Conservation (phyloP, 2,797 vertebrate species). For the Toxotes lorentzi region DNA sequence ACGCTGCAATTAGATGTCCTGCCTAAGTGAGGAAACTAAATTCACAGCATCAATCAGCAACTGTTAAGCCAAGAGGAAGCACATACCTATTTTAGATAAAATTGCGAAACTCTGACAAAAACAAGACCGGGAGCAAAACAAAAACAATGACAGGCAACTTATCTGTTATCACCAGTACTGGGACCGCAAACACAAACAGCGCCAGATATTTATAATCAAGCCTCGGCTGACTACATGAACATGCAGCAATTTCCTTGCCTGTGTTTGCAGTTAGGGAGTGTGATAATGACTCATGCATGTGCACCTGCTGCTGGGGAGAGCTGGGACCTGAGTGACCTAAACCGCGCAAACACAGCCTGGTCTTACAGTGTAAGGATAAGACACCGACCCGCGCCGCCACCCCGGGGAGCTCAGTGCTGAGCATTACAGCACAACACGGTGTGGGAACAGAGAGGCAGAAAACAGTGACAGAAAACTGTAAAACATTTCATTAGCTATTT, state of each 20-base stretch:
- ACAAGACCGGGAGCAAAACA: conserved; percentile 30
- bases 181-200: conserved; percentile 35
- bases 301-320: conserved; percentile 60
- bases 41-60: conserved; percentile 42
- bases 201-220: conserved; percentile 39
- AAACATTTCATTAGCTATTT: conserved; percentile 53
- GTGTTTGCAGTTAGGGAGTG: conserved; percentile 18
- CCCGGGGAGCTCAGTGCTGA: not conserved
- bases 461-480: conserved; percentile 17
- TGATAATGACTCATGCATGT: conserved; percentile 52
- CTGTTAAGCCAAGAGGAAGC: conserved; percentile 42
- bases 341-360: conserved; percentile 27
- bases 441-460: conserved; percentile 5
- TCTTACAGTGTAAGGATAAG: conserved; percentile 45
- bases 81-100: conserved; percentile 48
- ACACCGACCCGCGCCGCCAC: not conserved
- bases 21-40: conserved; percentile 54
- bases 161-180: conserved; percentile 31
- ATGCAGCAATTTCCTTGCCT: conserved; percentile 37
- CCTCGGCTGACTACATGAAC: conserved; percentile 22
- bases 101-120: conserved; percentile 12
- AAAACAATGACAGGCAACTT: conserved; percentile 34
- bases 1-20: conserved; percentile 47
- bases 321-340: conserved; percentile 45
- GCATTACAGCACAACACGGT: conserved; percentile 7